Base-by-base conservation (phyloP, 1,140 invertebrate species). In the Dolichoris vasculosae region DNA sequence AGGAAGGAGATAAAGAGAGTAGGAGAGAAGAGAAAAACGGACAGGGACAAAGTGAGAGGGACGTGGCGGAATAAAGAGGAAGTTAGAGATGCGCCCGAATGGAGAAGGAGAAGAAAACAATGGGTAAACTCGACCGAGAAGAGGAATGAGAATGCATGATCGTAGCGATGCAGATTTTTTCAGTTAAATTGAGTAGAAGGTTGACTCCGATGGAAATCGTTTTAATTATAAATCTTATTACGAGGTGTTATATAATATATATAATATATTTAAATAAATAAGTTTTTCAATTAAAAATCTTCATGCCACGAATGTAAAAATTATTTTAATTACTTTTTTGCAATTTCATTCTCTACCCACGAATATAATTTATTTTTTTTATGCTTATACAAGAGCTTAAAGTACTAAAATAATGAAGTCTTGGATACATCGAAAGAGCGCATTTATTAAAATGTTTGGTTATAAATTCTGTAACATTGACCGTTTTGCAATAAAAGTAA, bases 1-100 rank as follows among this genome's bases (percentile, higher is more conserved):
- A n/a, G 46, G 43, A 83, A 43, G 48, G 35, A 55, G 63, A 73
- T 23, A 73, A 15, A 71, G 43, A 64, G 30, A 64, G 80, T n/a
- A 38, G 77, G 63, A 48, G 46, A 80, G 76, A 82, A 63, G 48
- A 40, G 35, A 51, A 40, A 63, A 59, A 78, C 35, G 76, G 71
- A 81, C 69, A 75, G 63, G 85, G 67, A 86, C 81, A 79, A 69
- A 85, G 63, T 83, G 83, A 83, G 63, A 77, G 55, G 81, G 30
- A 80, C 55, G 81, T 9, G 17, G 69, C 35, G 26, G 38, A 73
- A 9, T 40, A 26, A 73, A 48, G 48, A 55, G 75, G 75, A 77
- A 51, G 46, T 55, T 55, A 20, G 48, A 51, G 75, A 48, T 32
- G 75, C 6, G 48, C 0, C 23, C 11, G 35, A 69, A 73, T 43